Conservation (phyloP, 1,140 invertebrate genomes). For the Drosophila pachea region DNA sequence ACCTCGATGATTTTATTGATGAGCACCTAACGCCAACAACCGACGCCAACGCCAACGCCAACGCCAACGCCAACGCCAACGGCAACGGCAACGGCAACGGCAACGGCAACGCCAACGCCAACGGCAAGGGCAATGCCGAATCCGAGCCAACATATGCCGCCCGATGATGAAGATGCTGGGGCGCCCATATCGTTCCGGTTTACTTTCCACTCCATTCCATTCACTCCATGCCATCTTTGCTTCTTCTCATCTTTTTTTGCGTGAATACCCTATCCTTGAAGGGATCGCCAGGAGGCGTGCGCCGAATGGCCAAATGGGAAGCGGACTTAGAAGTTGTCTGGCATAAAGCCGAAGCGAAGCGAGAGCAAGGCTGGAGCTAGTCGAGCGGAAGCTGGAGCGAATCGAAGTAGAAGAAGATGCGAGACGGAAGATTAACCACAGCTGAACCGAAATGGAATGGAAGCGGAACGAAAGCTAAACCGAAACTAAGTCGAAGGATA, state of each 20-base stretch:
- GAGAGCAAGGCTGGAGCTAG: too few relatives aligned
- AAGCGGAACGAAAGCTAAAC: too few relatives aligned
- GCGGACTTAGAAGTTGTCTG: background rate
- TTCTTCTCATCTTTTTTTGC: background rate
- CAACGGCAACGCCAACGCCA: slow-evolving; percentile 6
- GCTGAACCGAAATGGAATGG: too few relatives aligned
- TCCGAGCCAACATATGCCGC: slow-evolving; percentile 43
- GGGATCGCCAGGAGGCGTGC: background rate
- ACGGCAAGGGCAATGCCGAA: background rate
- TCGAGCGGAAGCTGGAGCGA: too few relatives aligned
- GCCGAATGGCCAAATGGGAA: background rate
- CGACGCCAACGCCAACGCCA: slow-evolving; percentile 44
- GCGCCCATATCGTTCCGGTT: slow-evolving; percentile 30
- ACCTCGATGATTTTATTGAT: slow-evolving; percentile 79
- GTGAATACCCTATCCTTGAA: background rate
- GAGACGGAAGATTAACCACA: too few relatives aligned
- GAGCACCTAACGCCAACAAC: slow-evolving; percentile 65
- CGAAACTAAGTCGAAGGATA: too few relatives aligned
- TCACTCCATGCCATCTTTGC: slow-evolving; percentile 1
- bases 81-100: slow-evolving; percentile 37
- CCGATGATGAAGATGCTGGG: slow-evolving; percentile 69
- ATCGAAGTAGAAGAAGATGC: too few relatives aligned
- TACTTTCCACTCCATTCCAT: slow-evolving; percentile 10
- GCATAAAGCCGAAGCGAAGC: too few relatives aligned
- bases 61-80: slow-evolving; percentile 32